These are phyloP conservation scores for Diaphora mendica DNA, from an alignment of 2,888 invertebrate species.

Conservation along the genomic window DNA sequence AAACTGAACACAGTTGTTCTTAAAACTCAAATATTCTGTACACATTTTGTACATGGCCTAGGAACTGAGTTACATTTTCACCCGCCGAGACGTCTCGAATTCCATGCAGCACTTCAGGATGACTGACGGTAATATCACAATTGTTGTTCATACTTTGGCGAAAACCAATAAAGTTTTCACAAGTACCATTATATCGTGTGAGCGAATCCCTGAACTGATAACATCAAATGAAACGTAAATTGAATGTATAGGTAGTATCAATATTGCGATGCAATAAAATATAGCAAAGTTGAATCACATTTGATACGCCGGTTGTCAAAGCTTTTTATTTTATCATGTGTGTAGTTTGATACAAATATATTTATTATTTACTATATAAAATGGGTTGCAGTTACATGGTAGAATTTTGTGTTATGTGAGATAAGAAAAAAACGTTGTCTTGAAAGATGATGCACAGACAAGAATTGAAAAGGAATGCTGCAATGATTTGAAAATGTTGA, in stretches of 20 bases:
- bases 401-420: neutral
- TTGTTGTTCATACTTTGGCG: conserved; percentile 55
- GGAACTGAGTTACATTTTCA: conserved; percentile 23
- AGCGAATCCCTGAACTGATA: conserved; percentile 57
- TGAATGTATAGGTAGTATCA: conserved; percentile 48
- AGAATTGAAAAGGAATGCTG: too few species aligned
- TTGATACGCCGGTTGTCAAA: conserved; percentile 16
- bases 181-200: conserved; percentile 50
- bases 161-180: conserved; percentile 63
- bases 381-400: neutral
- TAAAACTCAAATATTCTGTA: neutral
- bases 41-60: conserved; percentile 34
- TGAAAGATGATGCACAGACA: too few species aligned
- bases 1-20: neutral
- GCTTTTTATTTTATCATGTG: neutral
- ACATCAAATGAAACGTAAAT: conserved; percentile 58
- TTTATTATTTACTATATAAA: neutral
- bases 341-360: neutral
- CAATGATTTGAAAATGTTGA: too few species aligned
- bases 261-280: conserved; percentile 48
- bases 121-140: conserved; percentile 64
- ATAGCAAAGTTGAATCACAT: conserved; percentile 30
- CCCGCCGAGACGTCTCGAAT: conserved; percentile 34
- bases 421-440: too few species aligned
- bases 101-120: conserved; percentile 46